Conservation (phyloP, 2,888 invertebrate genomes). For the Mythimna ferrago region DNA sequence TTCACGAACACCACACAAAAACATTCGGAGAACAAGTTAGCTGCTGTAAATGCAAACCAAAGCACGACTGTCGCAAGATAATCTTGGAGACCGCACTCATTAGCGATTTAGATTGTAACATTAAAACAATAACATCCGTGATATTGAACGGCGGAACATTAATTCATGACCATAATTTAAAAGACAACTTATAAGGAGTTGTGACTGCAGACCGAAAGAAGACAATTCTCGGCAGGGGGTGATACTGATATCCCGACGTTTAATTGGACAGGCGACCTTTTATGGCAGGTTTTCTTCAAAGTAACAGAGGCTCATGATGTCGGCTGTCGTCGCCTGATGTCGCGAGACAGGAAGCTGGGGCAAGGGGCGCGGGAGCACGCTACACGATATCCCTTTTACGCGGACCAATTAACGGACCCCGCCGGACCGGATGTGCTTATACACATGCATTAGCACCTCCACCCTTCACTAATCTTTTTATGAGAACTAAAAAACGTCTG, state of each 20-base stretch:
- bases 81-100: conserved; percentile 53
- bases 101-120: conserved; percentile 62
- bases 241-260: conserved; percentile 70
- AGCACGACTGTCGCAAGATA: conserved; percentile 54
- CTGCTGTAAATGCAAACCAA: conserved; percentile 65
- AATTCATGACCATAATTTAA: conserved; percentile 58
- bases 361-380: conserved; percentile 76
- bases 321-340: conserved; percentile 75
- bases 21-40: conserved; percentile 64
- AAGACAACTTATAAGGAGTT: conserved; percentile 64
- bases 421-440: conserved; percentile 87
- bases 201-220: conserved; percentile 71
- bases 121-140: conserved; percentile 61
- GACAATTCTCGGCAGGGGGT: conserved; percentile 73
- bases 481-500: conserved; percentile 76
- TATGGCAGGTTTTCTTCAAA: conserved; percentile 74
- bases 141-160: conserved; percentile 52
- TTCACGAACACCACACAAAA: conserved; percentile 63
- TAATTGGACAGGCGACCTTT: conserved; percentile 78
- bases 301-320: conserved; percentile 75
- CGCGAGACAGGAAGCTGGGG: conserved; percentile 82
- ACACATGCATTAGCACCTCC: conserved; percentile 88
- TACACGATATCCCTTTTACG: conserved; percentile 91
- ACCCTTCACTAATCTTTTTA: conserved; percentile 88
- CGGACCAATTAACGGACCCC: conserved; percentile 89